Conservation (phyloP, 2,113 vertebrate genomes). For the Xyrauchen texanus region DNA sequence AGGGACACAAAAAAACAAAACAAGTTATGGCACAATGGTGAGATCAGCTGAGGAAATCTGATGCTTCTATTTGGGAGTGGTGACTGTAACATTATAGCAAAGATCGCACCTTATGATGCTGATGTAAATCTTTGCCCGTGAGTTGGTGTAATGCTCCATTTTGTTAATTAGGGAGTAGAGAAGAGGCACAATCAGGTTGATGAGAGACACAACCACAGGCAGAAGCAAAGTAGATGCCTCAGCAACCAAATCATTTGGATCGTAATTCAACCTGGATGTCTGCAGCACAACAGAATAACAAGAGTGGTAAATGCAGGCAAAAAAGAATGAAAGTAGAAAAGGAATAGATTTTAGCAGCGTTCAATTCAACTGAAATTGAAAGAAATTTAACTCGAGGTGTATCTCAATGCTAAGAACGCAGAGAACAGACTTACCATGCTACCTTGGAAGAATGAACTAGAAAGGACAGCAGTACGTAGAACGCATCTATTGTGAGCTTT, state of each 20-base stretch:
- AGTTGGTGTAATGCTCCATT: slow-evolving; percentile 83
- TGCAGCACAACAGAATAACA: slow-evolving; percentile 43
- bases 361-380: too few relatives aligned
- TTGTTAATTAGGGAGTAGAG: slow-evolving; percentile 83
- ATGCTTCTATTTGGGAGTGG: not conserved
- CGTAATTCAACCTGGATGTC: not conserved
- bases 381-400: too few relatives aligned
- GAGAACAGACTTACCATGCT: too few relatives aligned
- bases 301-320: slow-evolving; percentile 23
- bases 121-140: slow-evolving; percentile 78
- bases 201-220: slow-evolving; percentile 81
- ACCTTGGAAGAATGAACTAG: too few relatives aligned
- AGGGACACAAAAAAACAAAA: slow-evolving; percentile 9
- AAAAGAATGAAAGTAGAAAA: not conserved
- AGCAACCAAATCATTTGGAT: slow-evolving; percentile 48
- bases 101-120: slow-evolving; percentile 81
- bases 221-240: slow-evolving; percentile 83
- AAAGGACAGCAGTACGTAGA: too few relatives aligned
- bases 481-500: too few relatives aligned
- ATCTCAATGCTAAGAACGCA: too few relatives aligned
- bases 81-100: not conserved
- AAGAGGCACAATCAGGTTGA: slow-evolving; percentile 85
- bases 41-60: not conserved
- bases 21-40: not conserved
- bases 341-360: too few relatives aligned